These are phyloP conservation scores for Actenoides lindsayi DNA, from an alignment of 2,113 vertebrate species.

Conservation along the genomic window DNA sequence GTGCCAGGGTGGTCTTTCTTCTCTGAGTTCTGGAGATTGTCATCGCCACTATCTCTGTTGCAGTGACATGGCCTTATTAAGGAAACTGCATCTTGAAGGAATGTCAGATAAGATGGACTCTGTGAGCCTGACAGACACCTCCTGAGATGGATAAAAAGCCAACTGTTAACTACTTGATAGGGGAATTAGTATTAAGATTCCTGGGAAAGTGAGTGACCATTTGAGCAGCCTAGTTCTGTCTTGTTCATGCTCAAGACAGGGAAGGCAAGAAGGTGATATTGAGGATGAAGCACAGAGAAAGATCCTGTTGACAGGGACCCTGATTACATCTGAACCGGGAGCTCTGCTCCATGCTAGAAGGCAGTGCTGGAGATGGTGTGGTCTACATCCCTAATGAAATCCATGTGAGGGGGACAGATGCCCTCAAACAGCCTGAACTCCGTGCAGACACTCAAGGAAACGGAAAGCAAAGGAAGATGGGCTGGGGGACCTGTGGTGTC, in stretches of 20 bases:
- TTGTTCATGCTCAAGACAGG: neutral
- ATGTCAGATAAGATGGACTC: conserved; percentile 25
- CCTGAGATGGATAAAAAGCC: neutral
- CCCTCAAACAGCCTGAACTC: neutral
- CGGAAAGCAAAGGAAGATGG: neutral
- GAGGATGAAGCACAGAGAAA: neutral
- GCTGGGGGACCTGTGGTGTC: neutral
- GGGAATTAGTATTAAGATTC: neutral
- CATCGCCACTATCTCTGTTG: neutral
- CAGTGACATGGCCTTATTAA: neutral
- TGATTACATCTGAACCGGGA: neutral
- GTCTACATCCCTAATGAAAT: neutral
- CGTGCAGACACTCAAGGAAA: neutral
- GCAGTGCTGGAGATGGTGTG: neutral
- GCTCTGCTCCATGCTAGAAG: neutral
- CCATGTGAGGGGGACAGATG: fast-evolving
- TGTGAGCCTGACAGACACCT: neutral
- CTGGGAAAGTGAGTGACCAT: neutral
- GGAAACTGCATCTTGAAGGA: neutral
- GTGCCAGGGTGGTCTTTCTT: conserved; percentile 23
- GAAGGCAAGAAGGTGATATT: neutral
- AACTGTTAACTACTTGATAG: neutral
- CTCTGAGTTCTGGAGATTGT: neutral
- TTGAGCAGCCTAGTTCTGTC: neutral
- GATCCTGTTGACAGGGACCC: neutral